Evolutionary conservation across 2,113 vertebrate genomes (phyloP).

Genomic region (Nyctibius bracteatus): DNA sequence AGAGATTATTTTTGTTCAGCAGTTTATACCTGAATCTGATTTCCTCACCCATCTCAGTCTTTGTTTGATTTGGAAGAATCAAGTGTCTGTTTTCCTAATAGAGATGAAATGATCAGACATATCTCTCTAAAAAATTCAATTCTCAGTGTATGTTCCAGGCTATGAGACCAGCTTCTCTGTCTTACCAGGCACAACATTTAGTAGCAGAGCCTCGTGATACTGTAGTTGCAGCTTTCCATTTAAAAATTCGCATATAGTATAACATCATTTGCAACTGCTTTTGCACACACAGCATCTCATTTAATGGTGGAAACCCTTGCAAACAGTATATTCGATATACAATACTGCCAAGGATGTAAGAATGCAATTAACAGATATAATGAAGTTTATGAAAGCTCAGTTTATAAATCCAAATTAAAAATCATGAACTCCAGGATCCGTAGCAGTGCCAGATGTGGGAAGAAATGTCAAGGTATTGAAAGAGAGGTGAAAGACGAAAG

Average conservation of each 20-base stretch:
- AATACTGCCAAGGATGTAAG: background rate
- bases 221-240: background rate
- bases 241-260: background rate
- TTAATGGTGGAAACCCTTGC: background rate
- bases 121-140: background rate
- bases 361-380: background rate
- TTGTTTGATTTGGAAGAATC: background rate
- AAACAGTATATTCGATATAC: background rate
- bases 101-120: background rate
- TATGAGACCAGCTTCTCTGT: background rate
- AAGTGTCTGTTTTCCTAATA: background rate
- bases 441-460: background rate
- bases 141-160: background rate
- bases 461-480: background rate
- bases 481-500: background rate
- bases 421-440: background rate
- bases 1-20: background rate
- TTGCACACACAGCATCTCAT: background rate
- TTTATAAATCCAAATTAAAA: background rate
- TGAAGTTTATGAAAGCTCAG: background rate
- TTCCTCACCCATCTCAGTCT: background rate
- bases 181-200: background rate
- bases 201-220: background rate
- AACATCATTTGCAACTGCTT: constrained; percentile 16
- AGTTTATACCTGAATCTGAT: background rate